These are phyloP conservation scores for Harmothoe impar DNA, from an alignment of 2,888 invertebrate genomes.

Conservation along the genomic window DNA sequence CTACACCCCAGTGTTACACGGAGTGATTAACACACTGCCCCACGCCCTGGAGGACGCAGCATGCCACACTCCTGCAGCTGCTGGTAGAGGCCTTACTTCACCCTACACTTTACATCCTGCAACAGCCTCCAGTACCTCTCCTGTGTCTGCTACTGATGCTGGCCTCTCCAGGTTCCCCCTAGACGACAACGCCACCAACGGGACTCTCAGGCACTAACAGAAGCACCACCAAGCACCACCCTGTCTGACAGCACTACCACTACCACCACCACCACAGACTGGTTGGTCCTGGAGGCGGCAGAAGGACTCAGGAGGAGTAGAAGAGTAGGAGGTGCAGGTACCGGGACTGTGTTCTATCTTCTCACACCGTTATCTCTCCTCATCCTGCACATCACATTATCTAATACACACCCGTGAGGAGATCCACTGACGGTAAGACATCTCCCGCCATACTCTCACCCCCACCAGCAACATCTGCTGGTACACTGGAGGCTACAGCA, in stretches of 20 bases:
- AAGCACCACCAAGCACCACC: not conserved
- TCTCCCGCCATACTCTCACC: not conserved
- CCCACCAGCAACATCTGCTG: not conserved
- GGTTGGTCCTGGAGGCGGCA: not conserved
- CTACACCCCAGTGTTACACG: not conserved
- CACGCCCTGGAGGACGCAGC: not conserved
- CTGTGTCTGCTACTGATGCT: not conserved
- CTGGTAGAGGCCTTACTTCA: not conserved
- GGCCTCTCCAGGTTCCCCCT: not conserved
- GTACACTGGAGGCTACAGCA: not conserved
- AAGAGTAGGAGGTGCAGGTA: not conserved
- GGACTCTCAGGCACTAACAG: not conserved
- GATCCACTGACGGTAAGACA: not conserved
- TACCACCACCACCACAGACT: slow-evolving; percentile 12
- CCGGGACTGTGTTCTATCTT: not conserved
- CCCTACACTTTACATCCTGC: not conserved
- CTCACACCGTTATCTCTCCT: not conserved
- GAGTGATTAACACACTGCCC: not conserved
- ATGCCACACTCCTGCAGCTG: not conserved
- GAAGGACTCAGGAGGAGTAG: not conserved
- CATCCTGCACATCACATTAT: not conserved
- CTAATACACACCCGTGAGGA: not conserved
- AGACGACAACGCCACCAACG: not conserved
- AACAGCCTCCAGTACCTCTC: not conserved
- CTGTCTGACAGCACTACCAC: not conserved